A percentile compares a stretch with the other conserved stretches of the same genome.
phyloP scores from a whole-genome alignment of 2,113 vertebrate genomes.

The Psephotus haematonotus region DNA sequence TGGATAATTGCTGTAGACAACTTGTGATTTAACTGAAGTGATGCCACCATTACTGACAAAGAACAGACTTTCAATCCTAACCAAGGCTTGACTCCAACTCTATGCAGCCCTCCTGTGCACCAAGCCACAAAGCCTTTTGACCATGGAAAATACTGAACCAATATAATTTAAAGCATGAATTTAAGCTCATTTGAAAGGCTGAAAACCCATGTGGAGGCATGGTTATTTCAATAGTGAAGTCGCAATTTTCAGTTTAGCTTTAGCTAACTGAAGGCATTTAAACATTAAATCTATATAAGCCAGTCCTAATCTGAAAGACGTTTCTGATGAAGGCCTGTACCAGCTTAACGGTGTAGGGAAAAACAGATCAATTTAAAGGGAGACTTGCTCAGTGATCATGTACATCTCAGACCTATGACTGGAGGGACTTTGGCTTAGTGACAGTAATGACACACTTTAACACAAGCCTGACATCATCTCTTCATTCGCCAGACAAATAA shows the following conservation, averaged over 20 bases:
- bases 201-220: not conserved
- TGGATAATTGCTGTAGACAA: not conserved
- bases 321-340: not conserved
- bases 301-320: not conserved
- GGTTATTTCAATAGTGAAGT: not conserved
- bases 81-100: not conserved
- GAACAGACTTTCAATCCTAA: not conserved
- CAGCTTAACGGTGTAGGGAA: not conserved
- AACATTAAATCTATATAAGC: not conserved
- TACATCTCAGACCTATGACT: not conserved
- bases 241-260: conserved; percentile 16
- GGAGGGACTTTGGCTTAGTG: not conserved
- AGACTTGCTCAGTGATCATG: not conserved
- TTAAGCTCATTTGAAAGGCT: conserved; percentile 16
- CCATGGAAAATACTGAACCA: not conserved
- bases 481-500: conserved; percentile 45
- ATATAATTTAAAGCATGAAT: not conserved
- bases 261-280: not conserved
- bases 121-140: not conserved
- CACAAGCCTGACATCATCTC: not conserved
- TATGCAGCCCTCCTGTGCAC: not conserved
- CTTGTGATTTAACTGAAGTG: not conserved
- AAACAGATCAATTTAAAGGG: conserved; percentile 8
- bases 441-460: conserved; percentile 38
- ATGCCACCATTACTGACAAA: not conserved